These are phyloP conservation scores for Falco punctatus DNA, from an alignment of 2,113 vertebrate species.

Conservation along the genomic window DNA sequence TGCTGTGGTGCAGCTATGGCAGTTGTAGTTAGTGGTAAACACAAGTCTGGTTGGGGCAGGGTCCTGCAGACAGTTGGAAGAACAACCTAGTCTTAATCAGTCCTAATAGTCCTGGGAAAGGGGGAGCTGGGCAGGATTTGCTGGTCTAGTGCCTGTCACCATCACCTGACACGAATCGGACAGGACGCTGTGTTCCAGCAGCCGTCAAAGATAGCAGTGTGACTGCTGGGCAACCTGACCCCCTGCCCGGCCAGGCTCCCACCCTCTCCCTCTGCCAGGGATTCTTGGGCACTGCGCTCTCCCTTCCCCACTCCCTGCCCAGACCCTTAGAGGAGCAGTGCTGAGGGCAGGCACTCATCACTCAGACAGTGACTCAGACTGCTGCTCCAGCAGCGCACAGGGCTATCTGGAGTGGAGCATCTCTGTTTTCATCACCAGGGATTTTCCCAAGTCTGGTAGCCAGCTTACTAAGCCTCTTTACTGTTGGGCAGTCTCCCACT, in stretches of 20 bases:
- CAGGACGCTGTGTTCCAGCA: not conserved
- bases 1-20: not conserved
- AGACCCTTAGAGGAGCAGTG: accelerated
- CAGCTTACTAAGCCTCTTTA: not conserved
- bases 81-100: accelerated
- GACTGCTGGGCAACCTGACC: not conserved
- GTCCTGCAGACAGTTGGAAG: not conserved
- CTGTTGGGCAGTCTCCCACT: not conserved
- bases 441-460: not conserved
- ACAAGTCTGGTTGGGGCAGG: not conserved
- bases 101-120: not conserved
- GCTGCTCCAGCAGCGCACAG: not conserved
- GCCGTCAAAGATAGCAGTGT: not conserved
- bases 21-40: not conserved
- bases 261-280: not conserved
- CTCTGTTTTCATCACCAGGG: not conserved
- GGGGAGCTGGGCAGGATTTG: not conserved
- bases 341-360: not conserved
- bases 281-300: not conserved
- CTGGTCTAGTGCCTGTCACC: not conserved
- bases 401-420: not conserved
- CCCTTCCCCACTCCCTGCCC: not conserved
- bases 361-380: too few species aligned
- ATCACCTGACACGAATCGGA: not conserved
- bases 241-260: not conserved